Conservation (phyloP, 2,797 vertebrate species). For the Lagorchestes hirsutus region DNA sequence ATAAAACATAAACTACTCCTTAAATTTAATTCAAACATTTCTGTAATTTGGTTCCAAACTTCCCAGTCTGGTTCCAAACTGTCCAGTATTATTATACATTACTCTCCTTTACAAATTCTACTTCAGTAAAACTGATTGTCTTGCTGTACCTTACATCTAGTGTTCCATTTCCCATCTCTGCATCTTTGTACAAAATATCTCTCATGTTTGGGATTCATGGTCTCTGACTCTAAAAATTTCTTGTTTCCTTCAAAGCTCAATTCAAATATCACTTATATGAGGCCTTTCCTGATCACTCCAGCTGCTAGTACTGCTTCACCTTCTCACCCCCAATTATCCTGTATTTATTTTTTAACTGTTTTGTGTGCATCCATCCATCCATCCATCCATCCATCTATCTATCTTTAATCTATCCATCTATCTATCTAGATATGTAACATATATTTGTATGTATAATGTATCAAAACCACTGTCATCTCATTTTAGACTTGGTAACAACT, state of each 20-base stretch:
- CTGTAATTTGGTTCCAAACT: too few species aligned
- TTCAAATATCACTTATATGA: background rate
- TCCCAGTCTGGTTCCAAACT: too few species aligned
- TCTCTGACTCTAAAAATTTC: background rate
- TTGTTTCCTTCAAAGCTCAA: background rate
- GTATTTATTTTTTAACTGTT: background rate
- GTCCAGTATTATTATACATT: background rate
- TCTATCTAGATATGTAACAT: background rate
- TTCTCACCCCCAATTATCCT: background rate
- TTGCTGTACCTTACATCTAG: background rate
- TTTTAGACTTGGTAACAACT: background rate
- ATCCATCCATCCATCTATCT: too few species aligned
- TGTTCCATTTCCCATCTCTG: background rate
- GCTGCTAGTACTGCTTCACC: background rate
- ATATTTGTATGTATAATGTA: background rate
- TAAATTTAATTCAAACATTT: too few species aligned
- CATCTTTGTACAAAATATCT: background rate
- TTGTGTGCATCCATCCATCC: background rate
- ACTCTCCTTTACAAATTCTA: background rate
- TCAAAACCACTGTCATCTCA: background rate
- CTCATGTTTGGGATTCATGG: background rate
- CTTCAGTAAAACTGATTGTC: background rate
- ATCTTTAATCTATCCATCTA: too few species aligned
- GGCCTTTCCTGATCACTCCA: too few species aligned
- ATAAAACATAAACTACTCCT: too few species aligned